Base-by-base conservation (phyloP, 2,888 invertebrate species). In the Netelia inedita region DNA sequence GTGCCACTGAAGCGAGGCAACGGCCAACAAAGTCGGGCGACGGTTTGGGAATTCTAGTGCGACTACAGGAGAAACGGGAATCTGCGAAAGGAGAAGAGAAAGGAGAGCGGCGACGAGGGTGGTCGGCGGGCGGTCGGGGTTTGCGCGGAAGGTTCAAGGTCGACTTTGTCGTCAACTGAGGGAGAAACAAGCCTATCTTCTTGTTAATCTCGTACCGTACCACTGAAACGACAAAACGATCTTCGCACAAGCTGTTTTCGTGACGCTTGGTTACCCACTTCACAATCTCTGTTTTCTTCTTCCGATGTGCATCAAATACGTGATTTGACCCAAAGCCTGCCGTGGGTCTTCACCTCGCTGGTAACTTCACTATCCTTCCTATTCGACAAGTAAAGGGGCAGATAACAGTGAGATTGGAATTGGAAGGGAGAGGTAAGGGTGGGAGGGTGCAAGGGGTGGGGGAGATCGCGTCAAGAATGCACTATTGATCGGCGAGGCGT, bases 401-500 rank as follows among this genome's bases (percentile, higher is more conserved):
- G 72, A 82, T 50, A 65, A 10, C 55, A 50, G 57, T 63, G 28
- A 57, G 16, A 65, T 35, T 35, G n/a, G 57, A 61, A 73, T 43
- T 65, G 72, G 55, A 61, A 71, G 61, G 79, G 71, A 21, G 23
- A 43, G 21, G 28, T n/a, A 28, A 35, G 50, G 8, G 41, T 19
- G 41, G 46, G 35, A 10, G 80, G 46, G 59, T 59, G 35, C 35
- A n/a, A 69, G n/a, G 73, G 46, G 63, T 35, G 35, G 23, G 57
- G 55, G 75, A 80, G 19, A 72, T 75, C 61, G 81, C 86, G 88
- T 88, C 88, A 88, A 88, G 88, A 89, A 89, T 88, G 88, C 85
- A 86, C 87, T 89, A 89, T 89, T 88, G 89, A 89, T 89, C 89
- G 87, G 83, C 81, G 84, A 79, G 84, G 80, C 83, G 84, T 81